phyloP scores from a whole-genome alignment of 2,888 invertebrate genomes.

The Tineola bisselliella region DNA sequence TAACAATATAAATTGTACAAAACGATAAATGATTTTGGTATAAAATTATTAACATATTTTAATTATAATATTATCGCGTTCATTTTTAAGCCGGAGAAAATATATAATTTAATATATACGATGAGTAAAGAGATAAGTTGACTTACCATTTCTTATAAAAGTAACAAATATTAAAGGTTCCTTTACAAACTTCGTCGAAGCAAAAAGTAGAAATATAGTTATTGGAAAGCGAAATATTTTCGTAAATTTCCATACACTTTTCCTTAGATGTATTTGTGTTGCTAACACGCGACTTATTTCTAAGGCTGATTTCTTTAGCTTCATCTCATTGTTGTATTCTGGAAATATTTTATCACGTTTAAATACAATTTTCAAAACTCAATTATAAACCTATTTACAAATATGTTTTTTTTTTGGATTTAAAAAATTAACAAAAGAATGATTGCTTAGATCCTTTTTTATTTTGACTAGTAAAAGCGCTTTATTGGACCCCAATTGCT shows the following conservation, averaged over 20 bases:
- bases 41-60: too few relatives aligned
- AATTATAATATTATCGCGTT: too few relatives aligned
- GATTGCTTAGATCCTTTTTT: too few relatives aligned
- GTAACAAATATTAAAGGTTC: background rate
- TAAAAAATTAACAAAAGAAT: too few relatives aligned
- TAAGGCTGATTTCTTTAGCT: background rate
- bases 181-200: constrained; percentile 1
- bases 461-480: too few relatives aligned
- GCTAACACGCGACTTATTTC: background rate
- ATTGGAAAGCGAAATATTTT: background rate
- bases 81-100: too few relatives aligned
- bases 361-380: too few relatives aligned
- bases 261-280: background rate
- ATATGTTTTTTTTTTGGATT: too few relatives aligned
- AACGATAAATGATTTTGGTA: too few relatives aligned
- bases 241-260: background rate
- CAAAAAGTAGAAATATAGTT: background rate
- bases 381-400: background rate
- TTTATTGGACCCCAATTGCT: too few relatives aligned
- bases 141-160: background rate
- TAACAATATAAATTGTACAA: too few relatives aligned
- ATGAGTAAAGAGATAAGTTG: background rate
- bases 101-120: too few relatives aligned
- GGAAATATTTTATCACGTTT: background rate
- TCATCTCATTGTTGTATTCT: background rate